Conservation (phyloP, 1,140 invertebrate species). For the Paramacrobiotus metropolitanus region DNA sequence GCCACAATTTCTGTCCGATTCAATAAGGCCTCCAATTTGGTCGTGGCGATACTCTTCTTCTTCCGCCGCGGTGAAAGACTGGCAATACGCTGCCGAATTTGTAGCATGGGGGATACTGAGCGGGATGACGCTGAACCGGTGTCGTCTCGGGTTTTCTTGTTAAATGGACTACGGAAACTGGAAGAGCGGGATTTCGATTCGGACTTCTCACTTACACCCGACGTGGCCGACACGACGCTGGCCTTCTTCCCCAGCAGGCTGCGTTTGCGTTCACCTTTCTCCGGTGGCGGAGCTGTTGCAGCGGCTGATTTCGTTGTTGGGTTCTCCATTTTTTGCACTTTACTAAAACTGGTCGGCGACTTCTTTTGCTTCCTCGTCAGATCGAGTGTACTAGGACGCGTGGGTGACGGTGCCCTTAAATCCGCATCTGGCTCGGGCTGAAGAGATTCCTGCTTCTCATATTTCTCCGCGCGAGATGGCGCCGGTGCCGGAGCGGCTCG, state of each 20-base stretch:
- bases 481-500: neutral
- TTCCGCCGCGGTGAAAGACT: neutral
- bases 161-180: neutral
- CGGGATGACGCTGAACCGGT: neutral
- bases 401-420: neutral
- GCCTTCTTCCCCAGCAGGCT: neutral
- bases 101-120: neutral
- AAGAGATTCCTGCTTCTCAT: neutral
- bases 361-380: slow-evolving; percentile 2
- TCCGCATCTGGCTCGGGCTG: neutral
- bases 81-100: neutral
- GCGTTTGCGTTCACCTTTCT: neutral
- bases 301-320: neutral
- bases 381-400: neutral
- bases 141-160: neutral
- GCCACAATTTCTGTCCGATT: neutral
- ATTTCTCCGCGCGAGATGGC: neutral
- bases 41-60: neutral
- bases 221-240: neutral
- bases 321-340: neutral
- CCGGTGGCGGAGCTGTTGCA: neutral
- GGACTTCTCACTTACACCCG: too few relatives aligned
- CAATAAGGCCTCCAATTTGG: neutral
- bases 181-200: neutral
- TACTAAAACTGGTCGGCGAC: neutral